Evolutionary conservation across 2,888 invertebrate genomes (phyloP), one percentile per base, ranked within the genome.

Genomic region (Melolontha melolontha): DNA sequence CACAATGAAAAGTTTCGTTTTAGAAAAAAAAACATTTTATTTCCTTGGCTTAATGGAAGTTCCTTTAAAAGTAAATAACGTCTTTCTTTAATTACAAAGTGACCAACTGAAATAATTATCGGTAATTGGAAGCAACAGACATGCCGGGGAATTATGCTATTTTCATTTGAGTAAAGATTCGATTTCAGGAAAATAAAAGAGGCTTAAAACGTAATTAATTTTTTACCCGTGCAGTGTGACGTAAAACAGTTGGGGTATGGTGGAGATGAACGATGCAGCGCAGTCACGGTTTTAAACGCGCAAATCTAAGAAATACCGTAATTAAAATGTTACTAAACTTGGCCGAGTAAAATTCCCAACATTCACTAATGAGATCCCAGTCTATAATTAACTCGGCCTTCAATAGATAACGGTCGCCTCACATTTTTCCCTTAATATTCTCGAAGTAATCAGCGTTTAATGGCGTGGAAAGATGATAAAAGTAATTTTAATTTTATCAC

Each of bases 391-490:
- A 77, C 76, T 73, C 74, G 67, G 70, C 72, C 74, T 76, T 75
- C 78, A 75, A 74, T 74, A 74, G 74, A 74, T 74, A 73, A 73
- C 73, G 70, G 72, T 72, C 73, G 70, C 72, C 70, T 67, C 68
- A 70, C 76, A 72, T 75, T 77, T 76, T 76, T 78, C 75, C 74
- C 71, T 71, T 75, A 73, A 74, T 75, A 75, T 75, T 75, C 75
- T 73, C 71, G 75, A 77, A 77, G 78, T 77, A 78, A 78, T 76
- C 78, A 76, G 75, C 73, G 76, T 66, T 74, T 78, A 79, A 79
- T 79, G 79, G 78, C 74, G 73, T 71, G 75, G 77, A 78, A 79
- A 74, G 75, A 78, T 78, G 79, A 79, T 79, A 79, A 76, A 79
- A 77, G 77, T 77, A 76, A 78, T 79, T 76, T 76, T 74, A 75